Percentiles rank a stretch among this genome's conserved stretches.
Conservation (phyloP, 1,140 invertebrate genomes). For the Eupeodes corollae region DNA sequence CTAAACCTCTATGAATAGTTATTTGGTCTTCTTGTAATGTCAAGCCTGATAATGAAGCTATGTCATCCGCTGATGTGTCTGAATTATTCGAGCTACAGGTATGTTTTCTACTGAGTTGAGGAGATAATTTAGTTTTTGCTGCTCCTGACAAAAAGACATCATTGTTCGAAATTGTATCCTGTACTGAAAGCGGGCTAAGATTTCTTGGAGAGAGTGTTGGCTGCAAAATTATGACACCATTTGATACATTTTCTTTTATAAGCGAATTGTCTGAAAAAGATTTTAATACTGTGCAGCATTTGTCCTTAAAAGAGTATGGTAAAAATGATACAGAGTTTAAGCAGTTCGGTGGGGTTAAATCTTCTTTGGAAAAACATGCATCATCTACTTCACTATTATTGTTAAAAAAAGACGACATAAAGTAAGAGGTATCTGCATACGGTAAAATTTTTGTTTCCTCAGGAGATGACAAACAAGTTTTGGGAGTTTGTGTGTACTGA, state of each 20-base stretch:
- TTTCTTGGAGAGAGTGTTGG: conserved; percentile 44
- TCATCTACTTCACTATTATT: conserved; percentile 27
- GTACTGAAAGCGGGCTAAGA: conserved; percentile 50
- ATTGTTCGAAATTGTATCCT: conserved; percentile 47
- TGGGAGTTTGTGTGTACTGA: conserved; percentile 26
- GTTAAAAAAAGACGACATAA: conserved; percentile 32
- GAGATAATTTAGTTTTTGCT: conserved; percentile 42
- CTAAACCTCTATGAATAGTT: conserved; percentile 28
- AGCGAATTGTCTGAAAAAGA: conserved; percentile 7
- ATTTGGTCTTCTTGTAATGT: conserved; percentile 35
- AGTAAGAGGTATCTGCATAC: conserved; percentile 33
- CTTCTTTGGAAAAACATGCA: conserved; percentile 14
- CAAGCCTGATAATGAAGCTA: conserved; percentile 40
- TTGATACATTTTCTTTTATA: conserved; percentile 21
- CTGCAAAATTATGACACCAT: conserved; percentile 45
- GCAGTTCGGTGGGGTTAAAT: conserved; percentile 35
- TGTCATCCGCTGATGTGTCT: conserved; percentile 48
- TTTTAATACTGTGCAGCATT: conserved; percentile 26
- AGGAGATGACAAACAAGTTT: conserved; percentile 7
- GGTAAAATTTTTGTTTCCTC: conserved; percentile 28
- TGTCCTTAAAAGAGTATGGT: conserved; percentile 30
- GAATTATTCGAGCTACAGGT: conserved; percentile 52
- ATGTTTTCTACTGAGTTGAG: conserved; percentile 40
- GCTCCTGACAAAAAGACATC: conserved; percentile 51
- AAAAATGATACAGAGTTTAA: conserved; percentile 44